Percentiles rank a stretch among this genome's conserved stretches.
Conservation (phyloP, 1,140 invertebrate species). For the Aphaenogaster rudis region DNA sequence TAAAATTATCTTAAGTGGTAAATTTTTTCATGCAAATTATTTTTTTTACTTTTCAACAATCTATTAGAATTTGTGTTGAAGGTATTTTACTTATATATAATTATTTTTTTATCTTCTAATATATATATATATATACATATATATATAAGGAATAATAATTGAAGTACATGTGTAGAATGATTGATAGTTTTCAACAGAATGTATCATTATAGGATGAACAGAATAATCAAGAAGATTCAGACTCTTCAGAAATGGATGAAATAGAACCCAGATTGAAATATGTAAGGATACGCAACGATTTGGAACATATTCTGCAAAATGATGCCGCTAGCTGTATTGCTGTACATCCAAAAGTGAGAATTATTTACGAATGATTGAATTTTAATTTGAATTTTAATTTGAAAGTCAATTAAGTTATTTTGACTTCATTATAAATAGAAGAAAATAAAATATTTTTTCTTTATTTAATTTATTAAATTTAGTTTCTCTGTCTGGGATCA, state of each 20-base stretch:
- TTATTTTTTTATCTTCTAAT: not conserved
- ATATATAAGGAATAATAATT: not conserved
- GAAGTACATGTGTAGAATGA: not conserved
- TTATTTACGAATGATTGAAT: constrained; percentile 8
- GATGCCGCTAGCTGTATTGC: constrained; percentile 97
- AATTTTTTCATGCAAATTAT: not conserved
- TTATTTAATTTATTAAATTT: constrained; percentile 70
- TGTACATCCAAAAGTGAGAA: constrained; percentile 94
- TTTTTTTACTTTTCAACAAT: constrained; percentile 8
- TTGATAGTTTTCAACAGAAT: not conserved
- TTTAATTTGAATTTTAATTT: constrained; percentile 45
- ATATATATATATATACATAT: no score
- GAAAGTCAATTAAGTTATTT: not conserved
- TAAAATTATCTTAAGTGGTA: not conserved
- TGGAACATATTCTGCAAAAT: constrained; percentile 94
- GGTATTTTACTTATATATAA: not conserved
- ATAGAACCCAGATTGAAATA: constrained; percentile 98
- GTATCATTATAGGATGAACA: constrained; percentile 73
- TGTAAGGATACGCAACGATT: constrained; percentile 94
- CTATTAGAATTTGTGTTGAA: not conserved
- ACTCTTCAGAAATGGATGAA: constrained; percentile 88
- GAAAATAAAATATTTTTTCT: constrained; percentile 20
- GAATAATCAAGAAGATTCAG: constrained; percentile 85
- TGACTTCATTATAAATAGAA: not conserved
- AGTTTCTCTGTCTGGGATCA: constrained; percentile 97